Evolutionary conservation across 2,797 vertebrate species (phyloP).

Genomic region (Chloroceryle inda): DNA sequence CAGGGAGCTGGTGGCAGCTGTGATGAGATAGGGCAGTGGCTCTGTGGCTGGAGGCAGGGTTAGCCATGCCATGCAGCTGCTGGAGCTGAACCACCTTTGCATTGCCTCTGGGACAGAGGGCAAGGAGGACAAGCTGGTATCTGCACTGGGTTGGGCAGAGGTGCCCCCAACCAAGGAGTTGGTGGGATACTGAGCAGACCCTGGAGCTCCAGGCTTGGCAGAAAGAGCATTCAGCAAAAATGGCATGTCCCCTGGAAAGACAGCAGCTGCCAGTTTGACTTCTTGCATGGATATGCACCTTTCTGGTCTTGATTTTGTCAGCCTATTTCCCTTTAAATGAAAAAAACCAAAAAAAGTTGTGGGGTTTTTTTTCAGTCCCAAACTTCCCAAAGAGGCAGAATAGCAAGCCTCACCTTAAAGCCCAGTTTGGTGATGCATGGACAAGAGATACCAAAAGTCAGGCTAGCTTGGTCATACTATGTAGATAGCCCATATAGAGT

Average conservation of each 20-base stretch:
- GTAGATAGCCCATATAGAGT: accelerated
- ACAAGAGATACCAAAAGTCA: not conserved
- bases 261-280: not conserved
- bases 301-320: not conserved
- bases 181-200: not conserved
- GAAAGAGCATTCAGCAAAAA: not conserved
- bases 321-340: not conserved
- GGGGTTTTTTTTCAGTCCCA: too few species aligned
- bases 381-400: not conserved
- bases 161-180: accelerated
- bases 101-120: not conserved
- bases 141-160: not conserved
- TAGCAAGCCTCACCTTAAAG: not conserved
- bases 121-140: not conserved
- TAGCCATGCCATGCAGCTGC: not conserved
- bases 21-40: not conserved
- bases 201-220: not conserved
- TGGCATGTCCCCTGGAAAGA: accelerated
- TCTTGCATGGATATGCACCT: accelerated
- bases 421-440: not conserved
- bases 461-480: not conserved
- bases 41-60: not conserved
- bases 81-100: not conserved
- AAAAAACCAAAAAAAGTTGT: too few species aligned
- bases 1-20: not conserved